phyloP scores from a whole-genome alignment of 1,140 invertebrate genomes.

The Mamestra configurata region DNA sequence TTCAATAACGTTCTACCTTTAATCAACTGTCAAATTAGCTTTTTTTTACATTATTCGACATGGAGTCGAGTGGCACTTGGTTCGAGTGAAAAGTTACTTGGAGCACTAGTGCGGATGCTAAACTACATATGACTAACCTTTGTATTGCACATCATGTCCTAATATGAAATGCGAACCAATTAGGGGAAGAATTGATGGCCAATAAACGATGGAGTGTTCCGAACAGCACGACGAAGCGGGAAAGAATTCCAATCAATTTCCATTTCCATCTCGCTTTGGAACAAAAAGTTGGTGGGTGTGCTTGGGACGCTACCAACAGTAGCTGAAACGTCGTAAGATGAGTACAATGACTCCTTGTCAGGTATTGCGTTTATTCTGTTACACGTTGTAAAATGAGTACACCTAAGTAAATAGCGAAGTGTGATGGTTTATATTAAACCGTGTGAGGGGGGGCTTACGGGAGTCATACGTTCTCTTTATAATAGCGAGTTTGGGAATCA shows the following conservation, averaged over 20 bases:
- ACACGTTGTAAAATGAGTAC: neutral
- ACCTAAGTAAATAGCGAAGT: neutral
- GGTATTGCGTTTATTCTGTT: too few relatives aligned
- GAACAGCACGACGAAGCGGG: constrained; percentile 39
- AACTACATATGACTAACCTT: too few relatives aligned
- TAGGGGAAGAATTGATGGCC: constrained; percentile 69
- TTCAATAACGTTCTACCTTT: too few relatives aligned
- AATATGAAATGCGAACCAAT: constrained; percentile 71
- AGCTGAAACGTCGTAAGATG: too few relatives aligned
- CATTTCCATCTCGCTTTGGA: constrained; percentile 43
- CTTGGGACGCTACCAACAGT: too few relatives aligned
- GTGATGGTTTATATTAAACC: neutral
- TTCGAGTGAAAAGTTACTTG: too few relatives aligned
- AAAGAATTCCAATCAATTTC: constrained; percentile 61
- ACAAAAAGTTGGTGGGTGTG: constrained; percentile 51
- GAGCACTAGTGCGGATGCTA: too few relatives aligned
- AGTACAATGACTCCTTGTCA: too few relatives aligned
- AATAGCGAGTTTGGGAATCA: neutral
- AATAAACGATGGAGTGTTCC: constrained; percentile 57
- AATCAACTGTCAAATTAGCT: too few relatives aligned
- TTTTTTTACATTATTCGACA: too few relatives aligned
- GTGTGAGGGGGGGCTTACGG: neutral
- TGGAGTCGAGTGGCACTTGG: too few relatives aligned
- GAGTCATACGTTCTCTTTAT: neutral
- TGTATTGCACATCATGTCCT: too few relatives aligned